Evolutionary conservation across 2,888 invertebrate species (phyloP).

Genomic region (Leptura quadrifasciata): DNA sequence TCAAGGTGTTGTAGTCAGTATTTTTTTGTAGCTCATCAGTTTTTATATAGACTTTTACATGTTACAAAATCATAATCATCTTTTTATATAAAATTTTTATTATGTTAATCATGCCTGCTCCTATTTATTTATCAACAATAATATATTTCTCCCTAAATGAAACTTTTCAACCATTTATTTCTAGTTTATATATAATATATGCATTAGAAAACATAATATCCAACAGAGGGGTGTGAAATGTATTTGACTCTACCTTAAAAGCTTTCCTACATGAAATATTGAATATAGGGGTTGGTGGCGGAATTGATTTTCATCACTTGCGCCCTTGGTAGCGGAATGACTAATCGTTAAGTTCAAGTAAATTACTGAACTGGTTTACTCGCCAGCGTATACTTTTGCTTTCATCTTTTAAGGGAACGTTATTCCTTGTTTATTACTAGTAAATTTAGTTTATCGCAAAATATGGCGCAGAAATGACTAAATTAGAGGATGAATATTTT

Average conservation of each 20-base stretch:
- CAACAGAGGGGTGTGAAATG: slow-evolving; percentile 1
- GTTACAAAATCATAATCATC: too few relatives aligned
- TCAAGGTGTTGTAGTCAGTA: too few relatives aligned
- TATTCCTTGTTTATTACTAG: too few relatives aligned
- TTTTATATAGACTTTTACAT: too few relatives aligned
- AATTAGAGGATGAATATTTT: too few relatives aligned
- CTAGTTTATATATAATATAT: not conserved
- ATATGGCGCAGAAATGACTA: too few relatives aligned
- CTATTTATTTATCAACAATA: too few relatives aligned
- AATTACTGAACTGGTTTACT: slow-evolving; percentile 30
- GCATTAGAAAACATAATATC: not conserved
- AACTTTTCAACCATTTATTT: not conserved
- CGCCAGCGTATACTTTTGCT: slow-evolving; percentile 14
- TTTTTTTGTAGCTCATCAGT: too few relatives aligned
- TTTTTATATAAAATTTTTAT: not conserved
- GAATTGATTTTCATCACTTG: slow-evolving; percentile 46
- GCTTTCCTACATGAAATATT: slow-evolving; percentile 9
- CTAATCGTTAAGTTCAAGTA: slow-evolving; percentile 33
- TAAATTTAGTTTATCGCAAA: too few relatives aligned
- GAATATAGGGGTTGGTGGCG: slow-evolving; percentile 27
- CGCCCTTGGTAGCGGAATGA: slow-evolving; percentile 25
- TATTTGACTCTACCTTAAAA: slow-evolving; percentile 16
- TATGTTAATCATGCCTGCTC: too few relatives aligned
- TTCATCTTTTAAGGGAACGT: not conserved
- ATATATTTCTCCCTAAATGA: not conserved